Base-by-base conservation (phyloP, 1,140 invertebrate species). In the Neoseiulus cucumeris region DNA sequence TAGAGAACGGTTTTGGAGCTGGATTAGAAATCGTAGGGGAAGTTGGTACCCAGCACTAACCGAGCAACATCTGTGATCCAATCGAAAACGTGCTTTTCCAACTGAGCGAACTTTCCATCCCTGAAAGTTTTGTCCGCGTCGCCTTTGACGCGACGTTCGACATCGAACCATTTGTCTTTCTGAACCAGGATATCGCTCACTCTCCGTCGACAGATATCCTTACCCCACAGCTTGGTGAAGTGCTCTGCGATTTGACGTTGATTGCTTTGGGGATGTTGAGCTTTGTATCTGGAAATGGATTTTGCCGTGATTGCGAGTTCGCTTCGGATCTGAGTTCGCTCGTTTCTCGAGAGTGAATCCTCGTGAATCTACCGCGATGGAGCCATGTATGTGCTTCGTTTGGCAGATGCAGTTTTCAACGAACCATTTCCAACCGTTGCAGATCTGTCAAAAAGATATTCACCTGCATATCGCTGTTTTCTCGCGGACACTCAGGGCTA, bases 111-210 rank as follows among this genome's bases (percentile, higher is more conserved):
- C 51, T 59, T 59, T 14, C 51, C 51, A 25, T 59, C 51, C 17
- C 51, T 25, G 33, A 59, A 59, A 6, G 51, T 59, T 25, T 59
- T 59, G 22, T 59, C 51, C 5, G 51, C 51, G 33, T 59, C 51
- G 14, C 51, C 51, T 25, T 59, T 59, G 2, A 59, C 51, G 25
- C 51, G 51, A 29, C 51, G 25, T 20, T 59, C 51, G 12, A 59
- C 51, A 14, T 59, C 51, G 22, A 59, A 59, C 51, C 51, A 59
- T 59, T 59, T 59, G 25, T 59, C 51, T 20, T 59, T 59, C 22
- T 59, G 51, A n/a, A 59, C 33, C 22, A 59, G 22, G 33, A 59
- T 59, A 25, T 59, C 51, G 51, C 51, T 59, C 17, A 59, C 51
- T 17, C 51, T 25, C 17, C 51, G 51, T 29, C 51, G 51, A 59